These are phyloP conservation scores for Trichogramma pretiosum DNA, from an alignment of 1,140 invertebrate genomes.

Conservation along the genomic window DNA sequence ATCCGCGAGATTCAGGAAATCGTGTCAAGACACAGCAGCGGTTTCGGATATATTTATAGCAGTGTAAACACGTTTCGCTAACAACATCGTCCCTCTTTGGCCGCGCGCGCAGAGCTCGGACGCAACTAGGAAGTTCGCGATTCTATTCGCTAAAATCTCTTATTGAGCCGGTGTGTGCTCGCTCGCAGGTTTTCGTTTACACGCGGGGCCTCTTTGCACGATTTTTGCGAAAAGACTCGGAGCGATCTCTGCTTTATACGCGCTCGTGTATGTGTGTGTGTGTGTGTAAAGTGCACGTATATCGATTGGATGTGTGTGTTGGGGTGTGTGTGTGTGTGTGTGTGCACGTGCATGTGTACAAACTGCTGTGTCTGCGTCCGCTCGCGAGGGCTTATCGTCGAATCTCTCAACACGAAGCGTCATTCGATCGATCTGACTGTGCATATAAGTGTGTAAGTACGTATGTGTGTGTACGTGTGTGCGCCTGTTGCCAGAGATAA, in stretches of 20 bases:
- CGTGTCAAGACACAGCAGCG: too few relatives aligned
- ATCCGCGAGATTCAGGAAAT: too few relatives aligned
- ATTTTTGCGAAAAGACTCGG: too few relatives aligned
- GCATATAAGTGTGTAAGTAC: neutral
- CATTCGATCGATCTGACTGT: constrained; percentile 23
- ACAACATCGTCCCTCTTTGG: constrained; percentile 10
- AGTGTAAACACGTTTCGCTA: neutral
- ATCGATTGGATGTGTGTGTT: too few relatives aligned
- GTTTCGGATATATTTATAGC: constrained; percentile 12
- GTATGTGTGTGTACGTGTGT: neutral
- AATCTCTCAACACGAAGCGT: constrained; percentile 27
- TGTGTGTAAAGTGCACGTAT: too few relatives aligned
- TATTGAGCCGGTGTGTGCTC: too few relatives aligned
- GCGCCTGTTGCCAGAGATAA: too few relatives aligned
- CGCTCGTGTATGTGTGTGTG: too few relatives aligned
- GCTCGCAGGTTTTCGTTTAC: constrained; percentile 7
- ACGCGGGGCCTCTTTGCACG: neutral
- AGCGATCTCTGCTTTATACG: too few relatives aligned
- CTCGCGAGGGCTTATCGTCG: constrained; percentile 25
- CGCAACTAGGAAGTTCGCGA: constrained; percentile 12
- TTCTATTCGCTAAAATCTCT: constrained; percentile 8
- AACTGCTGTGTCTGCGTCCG: constrained; percentile 17
- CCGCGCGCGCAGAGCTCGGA: too few relatives aligned
- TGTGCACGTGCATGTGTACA: neutral
- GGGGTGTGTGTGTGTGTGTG: too few relatives aligned